Conservation (phyloP, 2,113 vertebrate genomes). For the Holacanthus passer region DNA sequence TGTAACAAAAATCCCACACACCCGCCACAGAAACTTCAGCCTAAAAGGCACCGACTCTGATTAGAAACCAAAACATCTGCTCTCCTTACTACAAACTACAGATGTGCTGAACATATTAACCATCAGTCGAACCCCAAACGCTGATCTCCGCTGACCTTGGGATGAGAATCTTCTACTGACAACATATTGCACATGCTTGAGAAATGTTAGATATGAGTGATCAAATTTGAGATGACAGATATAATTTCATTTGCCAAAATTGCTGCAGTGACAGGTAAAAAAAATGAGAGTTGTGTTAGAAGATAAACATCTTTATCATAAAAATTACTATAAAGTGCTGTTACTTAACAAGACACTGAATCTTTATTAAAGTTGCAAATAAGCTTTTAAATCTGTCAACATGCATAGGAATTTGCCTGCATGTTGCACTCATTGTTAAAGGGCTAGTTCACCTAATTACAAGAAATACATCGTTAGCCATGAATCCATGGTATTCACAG, state of each 20-base stretch:
- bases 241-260: background rate
- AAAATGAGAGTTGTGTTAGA: background rate
- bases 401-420: no score
- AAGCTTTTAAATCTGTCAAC: no score
- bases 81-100: slow-evolving; percentile 25
- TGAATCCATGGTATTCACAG: no score
- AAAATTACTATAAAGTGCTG: no score
- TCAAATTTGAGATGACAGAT: background rate
- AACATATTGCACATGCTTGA: background rate
- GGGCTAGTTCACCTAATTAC: no score
- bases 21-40: slow-evolving; percentile 41
- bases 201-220: background rate
- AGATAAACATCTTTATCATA: background rate
- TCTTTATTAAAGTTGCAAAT: no score
- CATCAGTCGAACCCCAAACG: slow-evolving; percentile 17
- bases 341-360: no score
- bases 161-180: background rate
- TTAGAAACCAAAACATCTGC: slow-evolving; percentile 60
- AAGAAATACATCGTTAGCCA: no score
- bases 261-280: background rate
- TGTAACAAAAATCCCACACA: slow-evolving; percentile 65
- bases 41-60: slow-evolving; percentile 29
- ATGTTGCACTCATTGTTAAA: no score
- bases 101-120: slow-evolving; percentile 1
- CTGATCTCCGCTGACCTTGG: background rate